phyloP scores from a whole-genome alignment of 2,888 invertebrate species.

The Cosmia pyralina region DNA sequence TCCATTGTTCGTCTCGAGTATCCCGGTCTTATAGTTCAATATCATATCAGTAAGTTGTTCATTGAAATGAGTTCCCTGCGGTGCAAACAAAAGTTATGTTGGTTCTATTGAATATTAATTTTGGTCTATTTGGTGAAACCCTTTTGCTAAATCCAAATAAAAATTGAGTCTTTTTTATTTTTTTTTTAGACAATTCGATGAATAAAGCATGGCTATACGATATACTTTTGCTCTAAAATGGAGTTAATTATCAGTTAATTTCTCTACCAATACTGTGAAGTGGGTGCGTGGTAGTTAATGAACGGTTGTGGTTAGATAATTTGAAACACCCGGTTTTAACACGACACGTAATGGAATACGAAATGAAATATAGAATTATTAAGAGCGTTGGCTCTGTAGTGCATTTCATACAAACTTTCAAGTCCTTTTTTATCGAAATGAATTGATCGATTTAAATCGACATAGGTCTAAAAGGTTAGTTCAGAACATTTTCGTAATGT shows the following conservation, averaged over 20 bases:
- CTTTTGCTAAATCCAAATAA: background rate
- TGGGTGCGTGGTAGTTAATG: slow-evolving; percentile 63
- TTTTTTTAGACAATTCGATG: background rate
- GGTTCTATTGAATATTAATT: background rate
- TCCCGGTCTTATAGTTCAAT: slow-evolving; percentile 13
- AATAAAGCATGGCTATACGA: background rate
- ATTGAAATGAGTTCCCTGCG: background rate
- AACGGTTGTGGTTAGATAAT: slow-evolving; percentile 60
- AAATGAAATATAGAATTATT: slow-evolving; percentile 49
- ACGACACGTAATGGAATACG: slow-evolving; percentile 51
- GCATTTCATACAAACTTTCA: too few species aligned
- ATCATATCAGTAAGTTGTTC: slow-evolving; percentile 20
- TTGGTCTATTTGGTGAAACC: background rate
- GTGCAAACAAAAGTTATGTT: background rate
- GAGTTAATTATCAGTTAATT: slow-evolving; percentile 55
- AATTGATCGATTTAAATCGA: too few species aligned
- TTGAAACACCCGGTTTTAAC: slow-evolving; percentile 53
- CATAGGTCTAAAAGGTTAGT: too few species aligned
- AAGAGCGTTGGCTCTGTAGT: too few species aligned
- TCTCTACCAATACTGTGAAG: slow-evolving; percentile 62
- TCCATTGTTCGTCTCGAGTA: slow-evolving; percentile 33
- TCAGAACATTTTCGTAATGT: too few species aligned
- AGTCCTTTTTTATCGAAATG: too few species aligned
- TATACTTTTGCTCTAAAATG: slow-evolving; percentile 19
- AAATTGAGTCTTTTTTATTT: background rate